Percentiles rank a stretch among this genome's conserved stretches.
phyloP scores from a whole-genome alignment of 2,888 invertebrate species.

The Cosmia trapezina region DNA sequence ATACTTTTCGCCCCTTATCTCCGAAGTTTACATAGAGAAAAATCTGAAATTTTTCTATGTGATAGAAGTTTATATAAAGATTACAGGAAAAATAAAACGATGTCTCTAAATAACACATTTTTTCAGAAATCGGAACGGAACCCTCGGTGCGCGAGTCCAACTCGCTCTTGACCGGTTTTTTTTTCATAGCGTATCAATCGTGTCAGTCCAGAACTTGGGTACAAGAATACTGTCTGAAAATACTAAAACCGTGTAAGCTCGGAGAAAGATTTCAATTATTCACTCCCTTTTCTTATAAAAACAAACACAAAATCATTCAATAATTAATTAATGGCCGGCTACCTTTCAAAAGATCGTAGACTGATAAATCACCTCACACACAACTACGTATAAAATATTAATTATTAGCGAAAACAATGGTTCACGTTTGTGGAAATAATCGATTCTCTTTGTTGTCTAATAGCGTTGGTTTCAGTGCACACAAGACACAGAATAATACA shows the following conservation, averaged over 20 bases:
- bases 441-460: constrained; percentile 81
- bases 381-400: constrained; percentile 53
- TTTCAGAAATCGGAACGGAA: too few species aligned
- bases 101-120: too few species aligned
- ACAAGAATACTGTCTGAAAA: neutral
- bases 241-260: neutral
- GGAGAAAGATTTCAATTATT: neutral
- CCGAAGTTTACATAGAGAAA: too few species aligned
- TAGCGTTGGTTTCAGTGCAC: constrained; percentile 72
- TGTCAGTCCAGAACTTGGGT: neutral
- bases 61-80: too few species aligned
- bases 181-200: too few species aligned
- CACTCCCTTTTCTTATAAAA: constrained; percentile 1
- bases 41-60: too few species aligned
- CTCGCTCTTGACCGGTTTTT: too few species aligned
- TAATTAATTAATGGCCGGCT: constrained; percentile 19
- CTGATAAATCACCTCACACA: constrained; percentile 40
- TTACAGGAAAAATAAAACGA: too few species aligned
- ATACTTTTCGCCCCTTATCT: too few species aligned
- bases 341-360: constrained; percentile 42
- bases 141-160: too few species aligned
- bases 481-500: constrained; percentile 54
- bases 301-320: constrained; percentile 14
- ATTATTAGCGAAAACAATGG: constrained; percentile 70
- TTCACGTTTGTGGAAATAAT: constrained; percentile 68